These are phyloP conservation scores for Amazona ochrocephala DNA, from an alignment of 2,797 vertebrate species.

Conservation along the genomic window DNA sequence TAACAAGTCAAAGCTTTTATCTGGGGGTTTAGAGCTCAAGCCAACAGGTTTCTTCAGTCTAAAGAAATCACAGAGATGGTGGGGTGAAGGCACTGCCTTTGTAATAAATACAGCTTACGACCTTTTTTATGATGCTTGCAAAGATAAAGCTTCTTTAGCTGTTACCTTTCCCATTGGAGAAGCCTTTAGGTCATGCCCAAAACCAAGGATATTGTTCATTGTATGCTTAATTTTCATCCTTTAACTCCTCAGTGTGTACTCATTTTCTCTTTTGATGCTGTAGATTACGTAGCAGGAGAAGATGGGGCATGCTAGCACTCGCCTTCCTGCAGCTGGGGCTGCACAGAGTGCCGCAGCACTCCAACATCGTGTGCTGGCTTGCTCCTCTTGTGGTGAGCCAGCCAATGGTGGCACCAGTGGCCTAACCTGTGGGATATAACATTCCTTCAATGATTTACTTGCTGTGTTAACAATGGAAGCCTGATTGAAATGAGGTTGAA, in stretches of 20 bases:
- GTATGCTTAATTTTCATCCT: background rate
- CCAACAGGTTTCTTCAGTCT: slow-evolving; percentile 78
- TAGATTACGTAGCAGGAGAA: background rate
- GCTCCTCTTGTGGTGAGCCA: background rate
- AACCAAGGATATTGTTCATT: slow-evolving; percentile 1
- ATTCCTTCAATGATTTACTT: background rate
- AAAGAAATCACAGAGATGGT: slow-evolving; percentile 50
- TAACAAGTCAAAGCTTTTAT: slow-evolving; percentile 81
- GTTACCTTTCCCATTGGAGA: slow-evolving; percentile 17
- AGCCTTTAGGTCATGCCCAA: slow-evolving; percentile 20
- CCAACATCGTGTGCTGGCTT: background rate
- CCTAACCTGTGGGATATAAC: background rate
- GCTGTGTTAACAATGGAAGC: background rate
- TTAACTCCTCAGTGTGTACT: background rate
- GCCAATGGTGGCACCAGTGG: background rate
- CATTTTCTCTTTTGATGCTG: background rate
- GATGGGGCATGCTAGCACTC: fast-evolving
- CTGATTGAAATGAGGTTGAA: background rate
- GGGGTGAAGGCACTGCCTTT: slow-evolving; percentile 63
- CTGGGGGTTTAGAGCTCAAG: slow-evolving; percentile 76
- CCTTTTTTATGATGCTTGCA: slow-evolving; percentile 44
- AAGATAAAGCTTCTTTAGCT: slow-evolving; percentile 58
- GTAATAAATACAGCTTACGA: slow-evolving; percentile 32
- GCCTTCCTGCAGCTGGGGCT: background rate
- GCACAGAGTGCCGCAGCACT: background rate